Base-by-base conservation (phyloP, 2,888 invertebrate species). In the Physocephala rufipes region DNA sequence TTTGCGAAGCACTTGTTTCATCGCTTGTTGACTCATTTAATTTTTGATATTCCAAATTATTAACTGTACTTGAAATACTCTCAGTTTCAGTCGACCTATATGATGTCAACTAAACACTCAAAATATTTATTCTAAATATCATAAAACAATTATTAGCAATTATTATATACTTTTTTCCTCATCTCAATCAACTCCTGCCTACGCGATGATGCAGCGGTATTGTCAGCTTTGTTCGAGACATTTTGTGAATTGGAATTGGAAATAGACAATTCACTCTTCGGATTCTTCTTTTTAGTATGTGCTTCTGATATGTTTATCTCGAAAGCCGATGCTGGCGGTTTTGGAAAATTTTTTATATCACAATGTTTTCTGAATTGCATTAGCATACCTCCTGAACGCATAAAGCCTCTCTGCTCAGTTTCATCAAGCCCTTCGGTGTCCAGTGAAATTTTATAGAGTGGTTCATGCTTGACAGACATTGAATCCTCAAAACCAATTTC, bases 401-500 rank as follows among this genome's bases (percentile, higher is more conserved):
- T 75, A n/a, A 76, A 73, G 43, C 26, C 47, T 19, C 9, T 28
- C 15, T 19, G 5, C 36, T 63, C 65, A 13, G 26, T 51, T 13
- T 36, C 21, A 43, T 67, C 62, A 19, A 28, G 47, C n/a, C 36
- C 64, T 16, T 71, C 51, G 15, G 21, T 45, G 4, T 49, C 21
- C 21, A 53, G 51, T 12, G 36, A 53, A 7, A 53, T 58, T 30
- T 59, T 58, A 47, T 43, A 55, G 15, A 55, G 43, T 36, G 30
- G 36, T 63, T 73, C 51, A 30, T 67, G 21, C 53, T 55, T 28
- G 1, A 71, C 59, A 0, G 77, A 78, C 2, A 77, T 76, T 0
- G 80, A 80, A 68, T 80, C 79, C 28, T 79, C 78, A 53, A 78
- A 79, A 16, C 74, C 72, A 4, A 80, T 72, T 53, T 78, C 79